Evolutionary conservation across 2,797 vertebrate species (phyloP).

Genomic region (Artibeus jamaicensis): DNA sequence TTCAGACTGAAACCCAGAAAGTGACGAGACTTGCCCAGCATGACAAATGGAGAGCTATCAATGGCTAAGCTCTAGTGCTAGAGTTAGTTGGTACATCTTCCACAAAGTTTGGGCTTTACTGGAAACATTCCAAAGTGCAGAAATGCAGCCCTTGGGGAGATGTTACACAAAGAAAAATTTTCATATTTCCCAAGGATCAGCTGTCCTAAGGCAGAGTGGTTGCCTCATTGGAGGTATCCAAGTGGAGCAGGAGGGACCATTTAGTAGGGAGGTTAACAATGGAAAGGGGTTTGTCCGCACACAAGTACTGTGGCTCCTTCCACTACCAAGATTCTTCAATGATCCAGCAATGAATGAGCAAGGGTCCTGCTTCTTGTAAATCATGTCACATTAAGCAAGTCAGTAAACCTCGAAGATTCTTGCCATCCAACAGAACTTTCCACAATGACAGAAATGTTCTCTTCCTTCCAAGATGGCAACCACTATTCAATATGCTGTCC

Average conservation of each 20-base stretch:
- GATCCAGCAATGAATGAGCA: not conserved
- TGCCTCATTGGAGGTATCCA: not conserved
- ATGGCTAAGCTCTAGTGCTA: not conserved
- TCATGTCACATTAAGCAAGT: not conserved
- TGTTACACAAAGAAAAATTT: not conserved
- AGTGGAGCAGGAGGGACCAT: not conserved
- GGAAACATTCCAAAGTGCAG: not conserved
- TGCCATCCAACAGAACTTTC: not conserved
- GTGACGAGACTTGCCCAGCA: not conserved
- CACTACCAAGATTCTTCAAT: not conserved
- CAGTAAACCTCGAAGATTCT: not conserved
- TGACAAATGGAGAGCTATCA: not conserved
- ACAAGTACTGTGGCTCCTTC: not conserved
- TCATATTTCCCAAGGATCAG: not conserved
- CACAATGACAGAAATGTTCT: not conserved
- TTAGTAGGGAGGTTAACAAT: not conserved
- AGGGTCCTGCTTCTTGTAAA: not conserved
- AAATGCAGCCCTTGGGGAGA: not conserved
- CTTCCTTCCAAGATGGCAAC: not conserved
- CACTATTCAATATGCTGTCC: not conserved
- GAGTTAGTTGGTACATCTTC: not conserved
- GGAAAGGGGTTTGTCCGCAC: not conserved
- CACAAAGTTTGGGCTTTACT: not conserved
- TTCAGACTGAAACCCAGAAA: not conserved
- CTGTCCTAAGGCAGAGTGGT: not conserved